Percentiles rank a stretch among this genome's conserved stretches.
These are phyloP conservation scores for Corythornis vintsioides DNA, from an alignment of 2,113 vertebrate species.

Conservation along the genomic window DNA sequence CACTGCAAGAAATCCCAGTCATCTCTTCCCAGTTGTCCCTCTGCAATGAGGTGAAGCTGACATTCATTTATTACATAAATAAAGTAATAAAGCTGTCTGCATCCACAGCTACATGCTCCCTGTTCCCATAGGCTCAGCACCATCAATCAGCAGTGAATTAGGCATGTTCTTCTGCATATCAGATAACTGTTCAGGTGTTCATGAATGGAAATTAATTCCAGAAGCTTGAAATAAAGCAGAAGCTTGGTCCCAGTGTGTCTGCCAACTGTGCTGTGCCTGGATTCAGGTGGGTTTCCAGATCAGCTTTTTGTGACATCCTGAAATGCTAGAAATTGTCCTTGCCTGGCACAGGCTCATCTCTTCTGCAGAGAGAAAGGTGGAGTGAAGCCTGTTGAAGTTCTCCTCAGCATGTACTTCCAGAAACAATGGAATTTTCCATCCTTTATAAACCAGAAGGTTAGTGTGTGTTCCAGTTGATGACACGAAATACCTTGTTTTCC, in stretches of 20 bases:
- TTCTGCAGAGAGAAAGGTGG: background rate
- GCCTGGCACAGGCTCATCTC: background rate
- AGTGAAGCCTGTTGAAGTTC: background rate
- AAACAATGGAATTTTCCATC: background rate
- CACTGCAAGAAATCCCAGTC: background rate
- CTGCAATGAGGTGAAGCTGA: background rate
- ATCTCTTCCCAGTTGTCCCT: background rate
- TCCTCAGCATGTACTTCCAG: background rate
- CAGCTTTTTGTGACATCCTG: background rate
- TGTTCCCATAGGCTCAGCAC: background rate
- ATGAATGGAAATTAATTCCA: background rate
- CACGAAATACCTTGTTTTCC: background rate
- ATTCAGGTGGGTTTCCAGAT: background rate
- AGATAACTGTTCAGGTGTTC: background rate
- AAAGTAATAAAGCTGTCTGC: background rate
- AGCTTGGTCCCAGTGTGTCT: background rate
- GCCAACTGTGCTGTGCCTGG: background rate
- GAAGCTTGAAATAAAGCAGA: background rate
- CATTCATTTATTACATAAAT: background rate
- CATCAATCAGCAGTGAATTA: slow-evolving; percentile 11
- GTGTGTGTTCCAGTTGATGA: background rate
- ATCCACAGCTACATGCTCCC: background rate
- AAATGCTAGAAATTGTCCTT: background rate
- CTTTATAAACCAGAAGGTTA: background rate
- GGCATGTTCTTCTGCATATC: background rate